phyloP scores from a whole-genome alignment of 2,888 invertebrate genomes.

The Cabera pusaria region DNA sequence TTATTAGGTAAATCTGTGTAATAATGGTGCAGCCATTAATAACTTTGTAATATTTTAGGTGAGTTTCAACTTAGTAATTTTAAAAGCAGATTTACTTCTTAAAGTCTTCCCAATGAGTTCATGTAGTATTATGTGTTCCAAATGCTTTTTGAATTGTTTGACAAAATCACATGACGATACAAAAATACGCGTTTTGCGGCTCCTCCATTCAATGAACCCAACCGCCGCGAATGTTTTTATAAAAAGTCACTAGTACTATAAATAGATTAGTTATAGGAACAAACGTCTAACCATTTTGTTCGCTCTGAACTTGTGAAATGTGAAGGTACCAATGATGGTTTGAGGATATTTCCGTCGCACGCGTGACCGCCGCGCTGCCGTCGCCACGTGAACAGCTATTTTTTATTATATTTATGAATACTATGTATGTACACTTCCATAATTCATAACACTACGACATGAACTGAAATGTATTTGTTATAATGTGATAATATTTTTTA shows the following conservation, averaged over 20 bases:
- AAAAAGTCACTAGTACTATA: conserved; percentile 6
- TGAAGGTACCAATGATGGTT: conserved; percentile 5
- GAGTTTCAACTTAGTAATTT: no score
- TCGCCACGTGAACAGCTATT: conserved; percentile 16
- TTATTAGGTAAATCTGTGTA: no score
- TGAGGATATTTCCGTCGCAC: conserved; percentile 13
- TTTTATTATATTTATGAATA: no score
- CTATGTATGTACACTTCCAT: no score
- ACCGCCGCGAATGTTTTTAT: conserved; percentile 3
- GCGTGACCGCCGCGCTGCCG: conserved; percentile 19
- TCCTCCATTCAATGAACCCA: conserved; percentile 10
- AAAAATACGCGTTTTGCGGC: conserved; percentile 2
- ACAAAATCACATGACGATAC: conserved; percentile 6
- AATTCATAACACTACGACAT: no score
- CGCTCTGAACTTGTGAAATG: conserved; percentile 6
- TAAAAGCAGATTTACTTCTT: no score
- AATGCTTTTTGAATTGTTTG: not conserved
- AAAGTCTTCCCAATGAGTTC: no score
- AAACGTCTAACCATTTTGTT: conserved; percentile 12
- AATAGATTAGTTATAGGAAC: conserved; percentile 7
- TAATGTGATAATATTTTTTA: no score
- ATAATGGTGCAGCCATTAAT: no score
- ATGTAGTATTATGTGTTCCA: no score
- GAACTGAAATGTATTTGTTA: no score
- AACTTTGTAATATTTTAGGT: no score